Evolutionary conservation across 2,888 invertebrate species (phyloP), one percentile per base, ranked within the genome.

Genomic region (Ophraella communa): DNA sequence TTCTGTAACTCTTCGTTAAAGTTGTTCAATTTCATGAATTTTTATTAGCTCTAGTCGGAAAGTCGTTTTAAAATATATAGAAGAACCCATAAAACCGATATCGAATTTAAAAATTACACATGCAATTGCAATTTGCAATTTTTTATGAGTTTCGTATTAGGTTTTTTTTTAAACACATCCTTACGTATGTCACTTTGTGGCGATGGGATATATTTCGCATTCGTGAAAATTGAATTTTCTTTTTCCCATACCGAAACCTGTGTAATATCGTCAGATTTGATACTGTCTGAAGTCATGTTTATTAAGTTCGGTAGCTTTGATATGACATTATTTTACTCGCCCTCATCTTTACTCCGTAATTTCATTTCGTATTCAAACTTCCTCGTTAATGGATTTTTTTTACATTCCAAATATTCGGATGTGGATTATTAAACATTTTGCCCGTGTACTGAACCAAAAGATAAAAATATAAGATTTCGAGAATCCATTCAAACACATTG

Each of bases 181-280:
- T n/a, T n/a, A 52, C 17, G 49, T 39, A 49, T 27, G 54, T 54
- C 62, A 56, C 56, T 52, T 51, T 35, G 39, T 57, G 56, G 51
- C 39, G 52, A 44, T 35, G 49, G 52, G 57, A 57, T 57, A 56
- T 57, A 57, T 62, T 62, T 62, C 62, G 21, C 57, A 62, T 62
- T 62, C 51, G 33, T 7, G 57, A 52, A 62, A 62, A 62, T 62
- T 62, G 57, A 62, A 62, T 62, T 62, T 62, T 62, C 62, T 45
- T 39, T 62, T 54, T 51, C 57, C 14, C 42, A 30, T 10, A n/a
- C 39, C 10, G 51, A 51, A 33, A 57, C 30, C 52, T 62, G 57
- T 35, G 57, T 57, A 49, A 62, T 62, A 57, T 57, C 44, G 52
- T 57, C 44, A 57, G 57, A 62, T 62, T 62, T 62, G 56, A 62